phyloP scores from a whole-genome alignment of 2,888 invertebrate species.

The Drosophila pegasa region DNA sequence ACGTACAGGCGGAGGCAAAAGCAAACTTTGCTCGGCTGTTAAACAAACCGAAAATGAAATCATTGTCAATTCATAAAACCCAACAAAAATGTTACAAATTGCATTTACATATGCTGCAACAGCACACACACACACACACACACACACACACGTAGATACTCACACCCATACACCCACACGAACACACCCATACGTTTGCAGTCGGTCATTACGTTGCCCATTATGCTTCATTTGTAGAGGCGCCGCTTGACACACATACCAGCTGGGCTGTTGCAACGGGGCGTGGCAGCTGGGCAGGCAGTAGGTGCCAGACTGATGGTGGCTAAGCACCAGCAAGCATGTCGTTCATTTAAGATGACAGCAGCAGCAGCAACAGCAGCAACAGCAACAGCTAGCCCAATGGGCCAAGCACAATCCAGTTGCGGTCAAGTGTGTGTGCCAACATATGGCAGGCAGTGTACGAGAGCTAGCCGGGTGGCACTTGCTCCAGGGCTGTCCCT shows the following conservation, averaged over 20 bases:
- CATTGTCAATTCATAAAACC: constrained; percentile 79
- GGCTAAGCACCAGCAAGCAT: constrained; percentile 62
- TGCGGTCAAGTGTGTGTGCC: constrained; percentile 69
- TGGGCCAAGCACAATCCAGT: constrained; percentile 35
- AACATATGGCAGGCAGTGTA: constrained; percentile 64
- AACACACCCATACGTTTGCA: constrained; percentile 38
- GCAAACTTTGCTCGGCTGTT: constrained; percentile 54
- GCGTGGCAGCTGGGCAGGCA: constrained; percentile 5
- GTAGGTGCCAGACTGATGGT: constrained; percentile 26
- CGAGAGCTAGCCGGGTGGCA: constrained; percentile 6
- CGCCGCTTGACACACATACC: constrained; percentile 63
- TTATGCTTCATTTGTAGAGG: constrained; percentile 73
- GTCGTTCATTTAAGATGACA: constrained; percentile 80
- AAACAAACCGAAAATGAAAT: constrained; percentile 77
- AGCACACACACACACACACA: constrained; percentile 10
- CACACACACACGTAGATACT: not conserved
- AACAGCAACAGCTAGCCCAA: constrained; percentile 17
- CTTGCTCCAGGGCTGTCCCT: constrained; percentile 11
- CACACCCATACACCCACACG: not conserved
- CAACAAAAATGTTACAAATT: constrained; percentile 74
- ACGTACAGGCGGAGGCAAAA: constrained; percentile 37
- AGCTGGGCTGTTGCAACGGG: not conserved
- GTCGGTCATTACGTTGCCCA: constrained; percentile 63
- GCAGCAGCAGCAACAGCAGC: constrained; percentile 46
- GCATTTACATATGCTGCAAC: constrained; percentile 74